Base-by-base conservation (phyloP, 2,888 invertebrate genomes). In the Meloe dianella region DNA sequence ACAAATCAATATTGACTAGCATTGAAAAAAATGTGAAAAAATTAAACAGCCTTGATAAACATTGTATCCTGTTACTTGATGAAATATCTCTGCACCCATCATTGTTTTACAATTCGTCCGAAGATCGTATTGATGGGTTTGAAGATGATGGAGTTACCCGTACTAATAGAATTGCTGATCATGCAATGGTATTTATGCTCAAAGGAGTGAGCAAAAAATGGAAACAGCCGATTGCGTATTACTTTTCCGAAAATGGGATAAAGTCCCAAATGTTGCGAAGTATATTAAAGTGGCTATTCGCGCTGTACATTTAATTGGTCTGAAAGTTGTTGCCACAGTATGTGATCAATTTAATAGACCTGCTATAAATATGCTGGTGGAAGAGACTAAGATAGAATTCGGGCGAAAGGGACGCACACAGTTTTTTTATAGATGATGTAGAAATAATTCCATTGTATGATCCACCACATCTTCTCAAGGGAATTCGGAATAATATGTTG, bases 261-360 rank as follows among this genome's bases (percentile, higher is more conserved):
- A 63, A 63, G 24, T 14, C 57, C 14, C 24, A 14, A 14, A 17
- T 32, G 10, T 57, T 63, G 12, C 24, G 3, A 20, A 17, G 14
- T 9, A 20, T 24, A 17, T 59, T 5, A 59, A 59, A 59, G 29
- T 5, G 3, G n/a, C 30, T 59, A 59, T 59, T 59, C 1, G 24
- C 5, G 35, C 35, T 20, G 0, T 57, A 2, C 22, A 27, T 7
- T 1, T 8, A 2, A 22, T 30, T 41, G 41, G 63, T 8, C 63
- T 63, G 1, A 9, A 58, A 27, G 41, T 63, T 8, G 41, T 63
- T 7, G n/a, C 41, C 7, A 59, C 63, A 4, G 56, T 63, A 3
- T 63, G 63, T 47, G 63, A 58, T n/a, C 63, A 63, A 58, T 22
- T 5, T 14, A 63, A 57, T 57, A 20, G 20, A 24, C 24, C 63